Conservation (phyloP, 2,113 vertebrate species). For the Tonatia bakeri region DNA sequence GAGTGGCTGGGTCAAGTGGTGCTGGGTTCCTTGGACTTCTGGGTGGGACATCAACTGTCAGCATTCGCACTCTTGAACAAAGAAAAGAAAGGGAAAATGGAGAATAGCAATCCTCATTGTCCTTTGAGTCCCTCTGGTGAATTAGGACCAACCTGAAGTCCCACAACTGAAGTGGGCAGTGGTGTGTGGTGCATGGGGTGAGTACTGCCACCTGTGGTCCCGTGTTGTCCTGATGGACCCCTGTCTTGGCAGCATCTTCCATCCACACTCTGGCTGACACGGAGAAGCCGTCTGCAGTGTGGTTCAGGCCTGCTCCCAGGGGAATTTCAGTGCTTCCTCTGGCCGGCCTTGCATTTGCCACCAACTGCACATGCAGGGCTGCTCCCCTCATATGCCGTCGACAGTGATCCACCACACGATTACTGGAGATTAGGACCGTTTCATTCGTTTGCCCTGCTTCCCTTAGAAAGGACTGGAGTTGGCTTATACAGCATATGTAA, state of each 20-base stretch:
- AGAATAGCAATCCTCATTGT: background rate
- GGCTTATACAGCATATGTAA: background rate
- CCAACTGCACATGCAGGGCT: background rate
- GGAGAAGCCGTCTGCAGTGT: background rate
- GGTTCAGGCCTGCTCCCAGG: background rate
- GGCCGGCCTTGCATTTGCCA: background rate
- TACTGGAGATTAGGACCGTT: background rate
- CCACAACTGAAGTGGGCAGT: background rate
- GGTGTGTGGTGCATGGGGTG: background rate
- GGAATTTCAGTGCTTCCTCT: background rate
- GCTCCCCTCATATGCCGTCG: accelerated
- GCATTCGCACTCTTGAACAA: background rate
- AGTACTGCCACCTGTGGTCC: background rate
- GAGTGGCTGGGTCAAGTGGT: background rate
- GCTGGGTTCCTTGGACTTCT: background rate
- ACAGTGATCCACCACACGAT: background rate
- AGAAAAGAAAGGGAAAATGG: background rate
- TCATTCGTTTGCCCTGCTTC: background rate
- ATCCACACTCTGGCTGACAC: background rate
- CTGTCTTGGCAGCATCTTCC: background rate
- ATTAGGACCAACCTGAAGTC: background rate
- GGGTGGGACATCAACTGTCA: background rate
- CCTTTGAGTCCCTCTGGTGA: background rate
- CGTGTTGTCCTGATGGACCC: background rate
- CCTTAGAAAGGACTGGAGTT: constrained; percentile 6